These are phyloP conservation scores for Streblospio benedicti DNA, from an alignment of 1,140 invertebrate genomes.

Conservation along the genomic window DNA sequence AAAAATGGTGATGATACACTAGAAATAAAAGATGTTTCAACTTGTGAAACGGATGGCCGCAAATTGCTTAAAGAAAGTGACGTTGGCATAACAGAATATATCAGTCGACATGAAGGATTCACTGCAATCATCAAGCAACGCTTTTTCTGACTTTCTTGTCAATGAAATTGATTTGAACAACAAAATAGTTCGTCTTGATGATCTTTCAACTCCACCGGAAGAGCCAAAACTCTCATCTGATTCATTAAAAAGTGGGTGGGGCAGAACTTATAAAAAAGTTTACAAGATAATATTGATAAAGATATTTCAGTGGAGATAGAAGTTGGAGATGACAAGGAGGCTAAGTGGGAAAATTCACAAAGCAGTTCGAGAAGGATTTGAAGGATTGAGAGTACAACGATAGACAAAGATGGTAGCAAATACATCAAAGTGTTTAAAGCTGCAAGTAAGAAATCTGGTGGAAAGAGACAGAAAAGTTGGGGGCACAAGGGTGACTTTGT, in stretches of 20 bases:
- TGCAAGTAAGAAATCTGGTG: neutral
- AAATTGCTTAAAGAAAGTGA: conserved; percentile 41
- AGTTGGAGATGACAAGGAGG: conserved; percentile 62
- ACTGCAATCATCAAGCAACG: conserved; percentile 44
- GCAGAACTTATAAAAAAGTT: conserved; percentile 6
- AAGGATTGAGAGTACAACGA: conserved; percentile 61
- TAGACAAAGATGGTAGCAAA: conserved; percentile 58
- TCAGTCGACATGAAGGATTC: conserved; percentile 35
- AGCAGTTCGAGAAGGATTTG: conserved; percentile 61
- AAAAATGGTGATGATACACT: no score
- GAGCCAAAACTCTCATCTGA: conserved; percentile 27
- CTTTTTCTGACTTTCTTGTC: conserved; percentile 85
- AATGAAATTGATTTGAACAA: conserved; percentile 72
- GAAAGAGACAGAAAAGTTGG: conserved; percentile 2
- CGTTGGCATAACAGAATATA: conserved; percentile 65
- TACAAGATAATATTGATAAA: conserved; percentile 15
- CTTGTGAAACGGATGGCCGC: no score
- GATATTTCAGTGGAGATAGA: conserved; percentile 21
- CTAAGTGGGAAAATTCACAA: conserved; percentile 68
- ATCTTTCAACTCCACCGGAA: conserved; percentile 53
- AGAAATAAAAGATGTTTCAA: no score
- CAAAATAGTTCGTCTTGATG: conserved; percentile 62
- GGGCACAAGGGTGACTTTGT: conserved; percentile 30
- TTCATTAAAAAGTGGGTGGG: neutral
- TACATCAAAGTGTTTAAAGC: conserved; percentile 47